Evolutionary conservation across 2,888 invertebrate species (phyloP).

Genomic region (Agriopis marginaria): DNA sequence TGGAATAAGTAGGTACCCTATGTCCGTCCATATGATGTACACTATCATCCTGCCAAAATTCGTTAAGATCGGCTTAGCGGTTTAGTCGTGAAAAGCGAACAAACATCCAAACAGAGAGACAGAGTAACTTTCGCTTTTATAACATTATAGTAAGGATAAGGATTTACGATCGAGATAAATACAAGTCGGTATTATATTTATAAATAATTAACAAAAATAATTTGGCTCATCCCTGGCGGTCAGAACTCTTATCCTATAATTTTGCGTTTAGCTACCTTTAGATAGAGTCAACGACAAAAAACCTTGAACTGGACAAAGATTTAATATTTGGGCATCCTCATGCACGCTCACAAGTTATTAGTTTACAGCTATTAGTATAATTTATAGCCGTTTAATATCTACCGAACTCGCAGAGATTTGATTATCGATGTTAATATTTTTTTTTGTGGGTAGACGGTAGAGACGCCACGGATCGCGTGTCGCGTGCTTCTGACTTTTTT

Average conservation of each 20-base stretch:
- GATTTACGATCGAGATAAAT: constrained; percentile 36
- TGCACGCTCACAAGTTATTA: constrained; percentile 67
- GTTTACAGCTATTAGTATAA: constrained; percentile 82
- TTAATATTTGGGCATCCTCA: constrained; percentile 44
- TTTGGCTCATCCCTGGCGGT: constrained; percentile 62
- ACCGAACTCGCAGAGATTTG: constrained; percentile 76
- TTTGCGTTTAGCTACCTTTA: constrained; percentile 46
- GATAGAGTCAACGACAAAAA: constrained; percentile 46
- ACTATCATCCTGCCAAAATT: no score
- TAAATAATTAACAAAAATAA: constrained; percentile 50
- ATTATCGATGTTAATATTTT: constrained; percentile 77
- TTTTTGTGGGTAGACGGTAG: constrained; percentile 47
- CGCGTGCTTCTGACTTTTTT: constrained; percentile 81
- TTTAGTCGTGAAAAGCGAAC: no score
- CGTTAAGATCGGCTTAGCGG: no score
- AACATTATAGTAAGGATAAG: no score
- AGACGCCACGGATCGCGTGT: constrained; percentile 79
- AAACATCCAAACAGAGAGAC: no score
- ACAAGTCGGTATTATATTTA: constrained; percentile 47
- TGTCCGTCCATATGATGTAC: no score
- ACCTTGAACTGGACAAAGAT: constrained; percentile 45
- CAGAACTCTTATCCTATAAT: constrained; percentile 53
- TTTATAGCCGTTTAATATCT: constrained; percentile 84
- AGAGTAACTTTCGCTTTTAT: no score
- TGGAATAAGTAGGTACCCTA: no score